Percentiles rank a stretch among this genome's conserved stretches.
These are phyloP conservation scores for Drosophila prosaltans DNA, from an alignment of 1,140 invertebrate species.

Conservation along the genomic window DNA sequence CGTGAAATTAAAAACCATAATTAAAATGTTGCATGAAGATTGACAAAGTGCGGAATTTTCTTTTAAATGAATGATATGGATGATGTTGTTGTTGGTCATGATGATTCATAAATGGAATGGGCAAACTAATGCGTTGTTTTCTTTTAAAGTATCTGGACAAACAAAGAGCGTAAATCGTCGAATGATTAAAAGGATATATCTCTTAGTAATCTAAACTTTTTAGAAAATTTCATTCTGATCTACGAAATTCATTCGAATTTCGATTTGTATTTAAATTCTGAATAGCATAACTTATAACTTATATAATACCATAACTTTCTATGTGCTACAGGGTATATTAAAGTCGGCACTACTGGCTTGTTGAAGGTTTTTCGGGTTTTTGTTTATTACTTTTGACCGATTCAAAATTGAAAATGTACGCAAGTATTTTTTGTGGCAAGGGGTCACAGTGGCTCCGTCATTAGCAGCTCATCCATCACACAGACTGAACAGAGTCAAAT, in stretches of 20 bases:
- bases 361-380: background rate
- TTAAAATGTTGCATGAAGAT: conserved; percentile 48
- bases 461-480: conserved; percentile 21
- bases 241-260: too few relatives aligned
- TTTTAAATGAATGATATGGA: conserved; percentile 2
- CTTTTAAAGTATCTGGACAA: too few relatives aligned
- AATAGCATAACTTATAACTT: too few relatives aligned
- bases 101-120: background rate
- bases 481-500: background rate
- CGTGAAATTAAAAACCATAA: conserved; percentile 74
- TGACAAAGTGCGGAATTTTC: conserved; percentile 8
- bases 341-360: background rate
- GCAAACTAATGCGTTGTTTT: background rate
- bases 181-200: too few relatives aligned
- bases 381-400: conserved; percentile 2
- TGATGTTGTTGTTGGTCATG: background rate
- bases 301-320: too few relatives aligned
- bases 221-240: too few relatives aligned
- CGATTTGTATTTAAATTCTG: too few relatives aligned
- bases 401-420: conserved; percentile 4
- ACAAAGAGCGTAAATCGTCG: too few relatives aligned
- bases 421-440: background rate
- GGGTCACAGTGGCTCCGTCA: conserved; percentile 6
- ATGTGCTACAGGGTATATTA: background rate
- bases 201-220: too few relatives aligned